phyloP scores from a whole-genome alignment of 2,888 invertebrate species.

The Caenorhabditis plicata region DNA sequence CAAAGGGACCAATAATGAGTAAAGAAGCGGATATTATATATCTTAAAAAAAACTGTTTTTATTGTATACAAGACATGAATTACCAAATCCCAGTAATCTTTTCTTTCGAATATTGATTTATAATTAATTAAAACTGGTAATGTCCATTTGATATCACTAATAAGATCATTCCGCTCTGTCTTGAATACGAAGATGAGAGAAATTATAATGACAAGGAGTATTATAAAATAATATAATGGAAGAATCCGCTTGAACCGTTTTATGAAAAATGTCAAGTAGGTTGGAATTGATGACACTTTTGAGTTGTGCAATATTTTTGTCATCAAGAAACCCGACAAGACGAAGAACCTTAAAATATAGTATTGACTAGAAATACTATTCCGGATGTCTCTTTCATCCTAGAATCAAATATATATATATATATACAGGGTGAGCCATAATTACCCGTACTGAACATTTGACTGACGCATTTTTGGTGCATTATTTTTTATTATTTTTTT shows the following conservation, averaged over 20 bases:
- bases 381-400: too few relatives aligned
- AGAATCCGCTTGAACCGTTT: constrained; percentile 25
- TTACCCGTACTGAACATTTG: too few relatives aligned
- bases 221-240: constrained; percentile 20
- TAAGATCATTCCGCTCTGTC: constrained; percentile 9
- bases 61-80: too few relatives aligned
- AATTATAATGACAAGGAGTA: constrained; percentile 5
- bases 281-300: too few relatives aligned
- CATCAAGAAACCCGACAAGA: constrained; percentile 31
- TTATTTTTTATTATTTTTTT: too few relatives aligned
- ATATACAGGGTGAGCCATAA: too few relatives aligned
- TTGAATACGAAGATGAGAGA: constrained; percentile 9
- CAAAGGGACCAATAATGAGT: constrained; percentile 32
- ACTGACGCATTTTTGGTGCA: too few relatives aligned
- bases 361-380: neutral
- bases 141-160: constrained; percentile 12
- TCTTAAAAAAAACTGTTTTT: too few relatives aligned
- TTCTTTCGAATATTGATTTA: constrained; percentile 22
- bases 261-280: constrained; percentile 22
- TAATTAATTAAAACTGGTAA: constrained; percentile 13
- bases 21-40: constrained; percentile 12
- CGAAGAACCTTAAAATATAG: constrained; percentile 24
- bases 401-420: too few relatives aligned
- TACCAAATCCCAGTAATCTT: constrained; percentile 24
- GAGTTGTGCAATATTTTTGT: constrained; percentile 14